Conservation (phyloP, 2,797 vertebrate genomes). For the Lindbergichthys nudifrons region DNA sequence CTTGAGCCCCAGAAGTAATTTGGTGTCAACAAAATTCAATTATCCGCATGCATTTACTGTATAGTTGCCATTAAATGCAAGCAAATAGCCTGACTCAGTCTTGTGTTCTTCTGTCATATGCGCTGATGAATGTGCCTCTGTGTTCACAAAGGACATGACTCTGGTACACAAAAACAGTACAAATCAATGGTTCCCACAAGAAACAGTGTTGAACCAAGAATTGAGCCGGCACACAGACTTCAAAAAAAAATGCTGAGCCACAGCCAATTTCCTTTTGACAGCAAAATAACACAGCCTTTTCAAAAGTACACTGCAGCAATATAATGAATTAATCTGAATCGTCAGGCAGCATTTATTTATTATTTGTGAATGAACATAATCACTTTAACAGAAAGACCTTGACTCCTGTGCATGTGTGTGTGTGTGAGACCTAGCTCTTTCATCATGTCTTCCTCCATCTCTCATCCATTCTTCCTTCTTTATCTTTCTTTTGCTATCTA, state of each 20-base stretch:
- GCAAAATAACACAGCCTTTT: slow-evolving; percentile 19
- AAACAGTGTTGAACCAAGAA: slow-evolving; percentile 34
- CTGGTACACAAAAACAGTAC: slow-evolving; percentile 35
- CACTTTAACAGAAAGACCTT: slow-evolving; percentile 7
- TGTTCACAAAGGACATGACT: slow-evolving; percentile 34
- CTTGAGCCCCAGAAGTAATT: not conserved
- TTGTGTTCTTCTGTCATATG: slow-evolving; percentile 32
- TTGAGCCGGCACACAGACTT: slow-evolving; percentile 28
- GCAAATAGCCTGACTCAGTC: slow-evolving; percentile 25
- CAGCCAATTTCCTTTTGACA: slow-evolving; percentile 16
- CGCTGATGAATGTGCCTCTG: slow-evolving; percentile 46
- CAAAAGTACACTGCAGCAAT: slow-evolving; percentile 17
- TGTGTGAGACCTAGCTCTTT: slow-evolving; percentile 8
- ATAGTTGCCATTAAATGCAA: slow-evolving; percentile 24
- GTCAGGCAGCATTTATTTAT: slow-evolving; percentile 23
- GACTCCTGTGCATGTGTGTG: not conserved
- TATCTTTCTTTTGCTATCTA: not conserved
- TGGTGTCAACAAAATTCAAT: not conserved
- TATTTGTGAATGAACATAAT: slow-evolving; percentile 20
- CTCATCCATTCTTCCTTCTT: not conserved
- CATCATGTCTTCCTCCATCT: not conserved
- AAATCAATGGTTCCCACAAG: slow-evolving; percentile 53
- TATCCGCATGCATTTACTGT: slow-evolving; percentile 6
- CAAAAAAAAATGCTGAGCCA: slow-evolving; percentile 33
- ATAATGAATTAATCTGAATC: slow-evolving; percentile 38